Evolutionary conservation across 2,888 invertebrate species (phyloP), one percentile per base, ranked within the genome.

Genomic region (Gymnocheta viridis): DNA sequence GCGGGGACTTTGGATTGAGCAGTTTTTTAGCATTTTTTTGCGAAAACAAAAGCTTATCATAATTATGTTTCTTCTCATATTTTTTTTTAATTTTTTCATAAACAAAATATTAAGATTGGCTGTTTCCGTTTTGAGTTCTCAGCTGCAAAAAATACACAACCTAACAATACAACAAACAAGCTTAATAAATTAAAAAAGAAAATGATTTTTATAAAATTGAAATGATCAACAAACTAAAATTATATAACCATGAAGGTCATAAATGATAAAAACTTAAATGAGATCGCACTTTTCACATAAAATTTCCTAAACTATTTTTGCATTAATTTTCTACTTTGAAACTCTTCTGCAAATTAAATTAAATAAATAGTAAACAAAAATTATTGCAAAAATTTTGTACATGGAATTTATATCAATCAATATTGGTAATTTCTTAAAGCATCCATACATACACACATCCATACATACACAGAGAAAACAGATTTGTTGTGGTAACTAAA

Each of bases 181-280:
- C 7, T 6, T 49, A 49, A 19, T 10, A 27, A 17, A 47, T 14
- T 4, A 29, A 47, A 17, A 10, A 54, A 6, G 14, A 32, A 29
- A 49, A 66, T 51, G n/a, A 62, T 35, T 32, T 10, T 41, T 32
- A 44, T 70, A 60, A 72, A 77, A 56, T 0, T 56, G n/a, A 77
- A 72, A 66, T 49, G 47, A 9, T 51, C 51, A 24, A 35, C 60
- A 66, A 35, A 74, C 58, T 49, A 27, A 64, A 73, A 41, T 19
- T 66, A 73, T 56, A 67, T 22, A 51, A 60, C 72, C 82, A 67
- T 82, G 82, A 82, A 82, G 82, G 82, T 73, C 73, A 69, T 12
- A 60, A 32, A 38, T 67, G 64, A 66, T 82, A 58, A 66, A 29
- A 76, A 5, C 14, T 22, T 27, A 22, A 54, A 54, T 38, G 67